Evolutionary conservation across 2,797 vertebrate species (phyloP).

Genomic region (Halcyon badia): DNA sequence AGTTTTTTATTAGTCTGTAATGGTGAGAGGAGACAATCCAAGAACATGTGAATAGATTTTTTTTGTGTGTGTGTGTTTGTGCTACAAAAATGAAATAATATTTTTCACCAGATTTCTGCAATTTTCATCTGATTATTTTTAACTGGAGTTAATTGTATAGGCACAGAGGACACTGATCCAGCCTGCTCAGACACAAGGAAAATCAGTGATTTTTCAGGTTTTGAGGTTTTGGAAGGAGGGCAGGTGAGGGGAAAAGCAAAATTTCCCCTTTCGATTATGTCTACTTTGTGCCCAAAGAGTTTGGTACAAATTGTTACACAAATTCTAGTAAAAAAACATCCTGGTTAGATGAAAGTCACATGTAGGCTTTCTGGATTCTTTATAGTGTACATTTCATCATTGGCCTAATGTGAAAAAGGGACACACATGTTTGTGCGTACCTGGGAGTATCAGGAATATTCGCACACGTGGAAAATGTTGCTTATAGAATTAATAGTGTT

Average conservation of each 20-base stretch:
- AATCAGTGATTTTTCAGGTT: background rate
- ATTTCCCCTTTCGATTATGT: background rate
- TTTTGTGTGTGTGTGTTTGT: background rate
- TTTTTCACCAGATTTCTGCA: background rate
- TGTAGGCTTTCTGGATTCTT: background rate
- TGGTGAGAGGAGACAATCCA: background rate
- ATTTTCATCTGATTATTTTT: background rate
- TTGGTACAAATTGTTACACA: background rate
- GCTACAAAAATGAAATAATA: background rate
- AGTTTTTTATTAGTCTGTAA: background rate
- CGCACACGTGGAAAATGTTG: background rate
- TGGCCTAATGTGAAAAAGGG: background rate
- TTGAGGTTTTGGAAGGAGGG: background rate
- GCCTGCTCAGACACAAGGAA: background rate
- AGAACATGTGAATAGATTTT: background rate
- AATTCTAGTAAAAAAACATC: background rate
- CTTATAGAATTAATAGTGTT: background rate
- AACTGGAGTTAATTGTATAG: background rate
- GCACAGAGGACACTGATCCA: background rate
- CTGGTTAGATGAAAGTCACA: background rate
- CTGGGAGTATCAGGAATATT: background rate
- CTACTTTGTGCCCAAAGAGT: background rate
- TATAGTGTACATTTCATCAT: rapidly evolving
- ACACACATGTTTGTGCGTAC: background rate
- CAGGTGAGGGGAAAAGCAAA: background rate